Conservation (phyloP, 2,797 vertebrate species). For the Decapterus maruadsi region DNA sequence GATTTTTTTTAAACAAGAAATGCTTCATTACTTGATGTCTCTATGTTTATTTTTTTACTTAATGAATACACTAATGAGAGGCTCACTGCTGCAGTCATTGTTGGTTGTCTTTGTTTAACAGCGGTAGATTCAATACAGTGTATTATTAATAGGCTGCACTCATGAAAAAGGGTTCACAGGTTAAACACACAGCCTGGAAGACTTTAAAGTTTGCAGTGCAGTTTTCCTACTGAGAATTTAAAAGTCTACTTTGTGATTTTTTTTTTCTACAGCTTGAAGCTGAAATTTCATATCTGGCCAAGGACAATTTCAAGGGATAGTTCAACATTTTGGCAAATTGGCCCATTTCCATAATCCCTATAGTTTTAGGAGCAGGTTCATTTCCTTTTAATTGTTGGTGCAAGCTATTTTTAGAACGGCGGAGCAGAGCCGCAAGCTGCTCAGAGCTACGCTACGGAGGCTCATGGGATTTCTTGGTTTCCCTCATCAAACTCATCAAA, state of each 20-base stretch:
- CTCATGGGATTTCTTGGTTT: too few species aligned
- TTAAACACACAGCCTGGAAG: neutral
- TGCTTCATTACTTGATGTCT: neutral
- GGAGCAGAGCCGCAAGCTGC: too few species aligned
- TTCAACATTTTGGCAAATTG: too few species aligned
- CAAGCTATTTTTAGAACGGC: too few species aligned
- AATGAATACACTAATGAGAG: neutral
- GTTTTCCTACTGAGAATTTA: neutral
- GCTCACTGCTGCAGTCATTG: neutral
- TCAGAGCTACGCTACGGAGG: too few species aligned
- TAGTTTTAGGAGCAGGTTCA: too few species aligned
- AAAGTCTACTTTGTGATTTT: neutral
- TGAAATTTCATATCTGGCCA: neutral
- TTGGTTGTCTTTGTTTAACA: slow-evolving; percentile 4
- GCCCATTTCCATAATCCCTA: too few species aligned
- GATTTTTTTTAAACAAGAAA: slow-evolving; percentile 9
- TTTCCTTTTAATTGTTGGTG: too few species aligned
- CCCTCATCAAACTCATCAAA: too few species aligned
- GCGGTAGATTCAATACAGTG: neutral
- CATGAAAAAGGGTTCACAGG: neutral
- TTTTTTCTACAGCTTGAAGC: neutral
- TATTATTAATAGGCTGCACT: neutral
- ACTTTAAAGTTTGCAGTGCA: neutral
- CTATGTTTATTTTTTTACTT: slow-evolving; percentile 16
- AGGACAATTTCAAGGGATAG: too few species aligned